Evolutionary conservation across 2,797 vertebrate genomes (phyloP).

Genomic region (Muraenolepis orangiensis): DNA sequence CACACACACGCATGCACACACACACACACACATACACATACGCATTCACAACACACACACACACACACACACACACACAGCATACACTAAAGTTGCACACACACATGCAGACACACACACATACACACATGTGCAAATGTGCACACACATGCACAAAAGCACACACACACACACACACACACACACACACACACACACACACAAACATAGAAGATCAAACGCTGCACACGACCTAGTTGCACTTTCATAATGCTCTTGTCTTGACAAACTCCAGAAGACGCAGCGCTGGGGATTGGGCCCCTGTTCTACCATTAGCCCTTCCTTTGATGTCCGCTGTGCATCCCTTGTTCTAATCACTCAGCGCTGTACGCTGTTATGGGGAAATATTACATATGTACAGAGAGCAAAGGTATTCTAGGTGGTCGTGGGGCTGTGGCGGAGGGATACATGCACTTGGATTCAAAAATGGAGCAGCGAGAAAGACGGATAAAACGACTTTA

Average conservation of each 20-base stretch:
- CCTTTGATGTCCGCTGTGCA: slow-evolving; percentile 29
- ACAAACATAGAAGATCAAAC: not conserved
- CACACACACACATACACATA: not conserved
- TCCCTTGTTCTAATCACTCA: not conserved
- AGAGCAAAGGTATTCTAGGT: not conserved
- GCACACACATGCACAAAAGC: too few relatives aligned
- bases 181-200: not conserved
- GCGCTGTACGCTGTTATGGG: not conserved
- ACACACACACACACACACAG: too few relatives aligned
- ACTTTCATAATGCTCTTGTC: slow-evolving; percentile 50
- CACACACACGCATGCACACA: too few relatives aligned
- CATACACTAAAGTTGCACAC: too few relatives aligned
- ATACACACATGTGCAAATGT: too few relatives aligned
- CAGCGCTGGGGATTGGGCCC: slow-evolving; percentile 39
- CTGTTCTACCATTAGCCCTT: slow-evolving; percentile 51
- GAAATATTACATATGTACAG: not conserved
- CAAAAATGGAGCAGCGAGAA: too few relatives aligned
- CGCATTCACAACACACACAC: too few relatives aligned
- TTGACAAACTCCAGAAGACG: slow-evolving; percentile 52
- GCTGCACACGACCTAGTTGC: slow-evolving; percentile 54
- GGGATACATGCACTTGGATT: not conserved
- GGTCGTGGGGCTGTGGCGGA: not conserved
- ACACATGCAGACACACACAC: not conserved
- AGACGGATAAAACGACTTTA: too few relatives aligned
- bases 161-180: too few relatives aligned